phyloP scores from a whole-genome alignment of 2,797 vertebrate species.

The Hydrolagus colliei region DNA sequence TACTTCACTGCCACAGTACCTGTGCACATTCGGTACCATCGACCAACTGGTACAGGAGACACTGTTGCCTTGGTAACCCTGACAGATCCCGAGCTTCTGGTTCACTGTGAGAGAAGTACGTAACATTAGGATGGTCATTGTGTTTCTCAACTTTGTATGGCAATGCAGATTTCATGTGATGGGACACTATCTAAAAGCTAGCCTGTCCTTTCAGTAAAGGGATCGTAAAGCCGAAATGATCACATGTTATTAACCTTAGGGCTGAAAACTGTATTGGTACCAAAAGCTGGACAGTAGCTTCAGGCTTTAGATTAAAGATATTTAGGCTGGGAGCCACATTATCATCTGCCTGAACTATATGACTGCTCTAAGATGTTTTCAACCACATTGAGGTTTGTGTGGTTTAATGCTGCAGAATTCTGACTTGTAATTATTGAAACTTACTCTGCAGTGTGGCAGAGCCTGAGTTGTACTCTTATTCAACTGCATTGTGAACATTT shows the following conservation, averaged over 20 bases:
- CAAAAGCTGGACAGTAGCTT: neutral
- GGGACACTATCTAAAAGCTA: neutral
- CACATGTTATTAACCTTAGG: neutral
- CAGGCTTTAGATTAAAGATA: neutral
- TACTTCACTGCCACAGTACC: conserved; percentile 61
- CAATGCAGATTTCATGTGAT: neutral
- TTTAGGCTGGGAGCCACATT: neutral
- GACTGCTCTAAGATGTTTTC: no score
- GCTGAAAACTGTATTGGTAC: neutral
- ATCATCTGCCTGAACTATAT: no score
- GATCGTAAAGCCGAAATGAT: neutral
- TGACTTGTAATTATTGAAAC: neutral
- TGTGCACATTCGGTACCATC: conserved; percentile 78
- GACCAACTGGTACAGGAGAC: conserved; percentile 51
- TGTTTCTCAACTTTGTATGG: neutral
- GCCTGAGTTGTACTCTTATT: no score
- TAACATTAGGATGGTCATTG: neutral
- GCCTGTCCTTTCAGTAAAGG: neutral
- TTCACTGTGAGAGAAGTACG: conserved; percentile 66
- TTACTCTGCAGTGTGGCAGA: neutral
- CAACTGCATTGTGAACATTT: neutral
- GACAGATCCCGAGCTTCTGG: conserved; percentile 63
- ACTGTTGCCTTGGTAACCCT: conserved; percentile 48
- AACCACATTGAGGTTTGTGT: no score
- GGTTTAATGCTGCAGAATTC: no score